Conservation (phyloP, 2,797 vertebrate genomes). For the Spinibarbus caldwelli region DNA sequence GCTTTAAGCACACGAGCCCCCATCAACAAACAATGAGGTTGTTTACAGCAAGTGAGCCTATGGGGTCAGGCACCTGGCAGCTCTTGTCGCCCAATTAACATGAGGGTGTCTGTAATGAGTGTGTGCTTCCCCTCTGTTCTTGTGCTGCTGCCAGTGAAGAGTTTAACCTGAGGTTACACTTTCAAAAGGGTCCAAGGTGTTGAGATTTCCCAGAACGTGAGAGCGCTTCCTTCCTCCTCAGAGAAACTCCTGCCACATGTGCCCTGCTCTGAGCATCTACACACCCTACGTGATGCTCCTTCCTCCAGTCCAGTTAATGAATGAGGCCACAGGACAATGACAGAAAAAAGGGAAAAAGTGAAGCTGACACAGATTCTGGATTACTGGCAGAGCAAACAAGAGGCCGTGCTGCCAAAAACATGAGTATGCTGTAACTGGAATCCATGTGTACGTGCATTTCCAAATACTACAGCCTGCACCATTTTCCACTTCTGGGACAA, state of each 20-base stretch:
- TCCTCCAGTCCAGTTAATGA: conserved; percentile 65
- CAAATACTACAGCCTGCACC: too few species aligned
- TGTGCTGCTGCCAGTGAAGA: conserved; percentile 51
- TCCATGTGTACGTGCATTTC: too few species aligned
- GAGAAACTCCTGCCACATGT: conserved; percentile 47
- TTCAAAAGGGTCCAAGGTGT: conserved; percentile 65
- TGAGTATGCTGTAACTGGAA: neutral
- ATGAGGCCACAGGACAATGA: conserved; percentile 52
- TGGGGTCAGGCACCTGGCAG: conserved; percentile 65
- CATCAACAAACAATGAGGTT: conserved; percentile 53
- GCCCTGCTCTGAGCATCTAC: neutral
- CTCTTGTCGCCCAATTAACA: conserved; percentile 68
- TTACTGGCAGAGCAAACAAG: neutral
- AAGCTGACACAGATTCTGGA: conserved; percentile 7
- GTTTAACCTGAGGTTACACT: conserved; percentile 66
- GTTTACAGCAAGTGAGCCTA: conserved; percentile 49
- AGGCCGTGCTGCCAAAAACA: conserved; percentile 4
- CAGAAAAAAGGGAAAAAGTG: conserved; percentile 25
- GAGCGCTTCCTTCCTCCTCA: neutral
- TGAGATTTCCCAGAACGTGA: conserved; percentile 63
- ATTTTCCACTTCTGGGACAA: neutral
- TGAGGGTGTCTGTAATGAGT: conserved; percentile 40
- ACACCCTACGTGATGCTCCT: too few species aligned
- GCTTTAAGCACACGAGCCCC: conserved; percentile 31
- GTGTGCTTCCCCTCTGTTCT: conserved; percentile 34